Evolutionary conservation across 2,888 invertebrate genomes (phyloP).

Genomic region (Parochlus steinenii): DNA sequence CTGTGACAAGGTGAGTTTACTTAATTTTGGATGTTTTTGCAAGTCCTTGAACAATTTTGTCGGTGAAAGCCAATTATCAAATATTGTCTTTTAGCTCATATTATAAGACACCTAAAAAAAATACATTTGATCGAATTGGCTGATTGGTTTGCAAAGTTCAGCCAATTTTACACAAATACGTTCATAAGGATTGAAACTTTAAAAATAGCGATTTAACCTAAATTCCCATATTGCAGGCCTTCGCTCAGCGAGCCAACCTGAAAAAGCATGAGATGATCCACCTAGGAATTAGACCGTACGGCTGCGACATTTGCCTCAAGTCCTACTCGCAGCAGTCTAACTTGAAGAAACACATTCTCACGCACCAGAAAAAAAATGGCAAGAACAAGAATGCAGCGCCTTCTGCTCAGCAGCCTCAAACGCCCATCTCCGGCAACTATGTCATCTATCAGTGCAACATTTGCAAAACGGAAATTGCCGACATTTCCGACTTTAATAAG

Average conservation of each 20-base stretch:
- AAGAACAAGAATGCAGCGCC: conserved; percentile 9
- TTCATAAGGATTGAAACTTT: no score
- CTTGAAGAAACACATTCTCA: conserved; percentile 14
- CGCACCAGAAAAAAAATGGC: conserved; percentile 14
- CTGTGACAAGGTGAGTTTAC: conserved; percentile 12
- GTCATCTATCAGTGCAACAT: conserved; percentile 12
- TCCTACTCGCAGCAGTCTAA: conserved; percentile 14
- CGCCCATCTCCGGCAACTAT: conserved; percentile 12
- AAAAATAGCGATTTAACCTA: conserved; percentile 11
- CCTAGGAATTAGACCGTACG: conserved; percentile 13
- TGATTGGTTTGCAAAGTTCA: no score
- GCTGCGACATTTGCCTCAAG: conserved; percentile 14
- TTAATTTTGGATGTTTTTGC: no score
- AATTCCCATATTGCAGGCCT: conserved; percentile 12
- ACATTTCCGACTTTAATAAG: conserved; percentile 11
- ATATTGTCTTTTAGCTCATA: no score
- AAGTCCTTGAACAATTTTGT: no score
- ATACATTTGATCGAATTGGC: no score
- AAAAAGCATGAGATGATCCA: conserved; percentile 15
- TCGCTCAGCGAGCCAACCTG: conserved; percentile 14
- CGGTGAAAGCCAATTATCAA: no score
- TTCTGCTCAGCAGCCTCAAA: conserved; percentile 12
- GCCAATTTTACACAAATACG: no score
- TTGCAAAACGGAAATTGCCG: conserved; percentile 11
- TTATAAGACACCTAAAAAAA: no score